Evolutionary conservation across 1,140 invertebrate species (phyloP), one percentile per base, ranked within the genome.

Genomic region (Bombus superbus): DNA sequence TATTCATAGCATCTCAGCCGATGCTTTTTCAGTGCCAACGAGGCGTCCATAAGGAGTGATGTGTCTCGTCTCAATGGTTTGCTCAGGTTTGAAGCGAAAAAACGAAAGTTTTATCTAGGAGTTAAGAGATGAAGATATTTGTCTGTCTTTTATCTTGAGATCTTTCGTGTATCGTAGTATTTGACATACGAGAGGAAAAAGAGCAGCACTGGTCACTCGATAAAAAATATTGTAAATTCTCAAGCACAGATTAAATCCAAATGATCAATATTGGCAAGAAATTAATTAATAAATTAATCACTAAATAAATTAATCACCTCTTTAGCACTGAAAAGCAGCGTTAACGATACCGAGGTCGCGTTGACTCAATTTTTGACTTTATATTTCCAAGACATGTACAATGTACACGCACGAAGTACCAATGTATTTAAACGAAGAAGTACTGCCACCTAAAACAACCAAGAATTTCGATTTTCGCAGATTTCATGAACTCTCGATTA

Each of bases 281-380:
- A 53, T 53, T 22, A 53, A 53, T 53, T n/a, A 28, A 62, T 62
- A 11, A 47, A 9, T 44, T 11, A 11, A 44, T 44, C 13, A 10
- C 22, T 28, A 11, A 62, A 62, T 13, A 62, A 40, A 72, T 32
- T 25, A n/a, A 66, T 38, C 18, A 64, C 87, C 87, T 89, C 87
- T 89, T 89, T 89, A 87, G 88, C 88, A 89, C 88, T 86, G 88
- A 86, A 78, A 84, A 87, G 87, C 79, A 77, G 68, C 75, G 75
- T 83, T 87, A 59, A 73, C 66, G 28, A 83, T 72, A 87, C 59
- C 80, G 28, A 66, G 40, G 57, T 85, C 72, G 77, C 75, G 64
- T 80, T 78, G 71, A 89, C 40, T 83, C 68, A 66, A 77, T 68
- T 88, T 66, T 53, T 71, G 75, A 68, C 62, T 89, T 80, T 42